A percentile compares a stretch with the other conserved stretches of the same genome.
Conservation (phyloP, 2,888 invertebrate species). For the Fragum sueziense region DNA sequence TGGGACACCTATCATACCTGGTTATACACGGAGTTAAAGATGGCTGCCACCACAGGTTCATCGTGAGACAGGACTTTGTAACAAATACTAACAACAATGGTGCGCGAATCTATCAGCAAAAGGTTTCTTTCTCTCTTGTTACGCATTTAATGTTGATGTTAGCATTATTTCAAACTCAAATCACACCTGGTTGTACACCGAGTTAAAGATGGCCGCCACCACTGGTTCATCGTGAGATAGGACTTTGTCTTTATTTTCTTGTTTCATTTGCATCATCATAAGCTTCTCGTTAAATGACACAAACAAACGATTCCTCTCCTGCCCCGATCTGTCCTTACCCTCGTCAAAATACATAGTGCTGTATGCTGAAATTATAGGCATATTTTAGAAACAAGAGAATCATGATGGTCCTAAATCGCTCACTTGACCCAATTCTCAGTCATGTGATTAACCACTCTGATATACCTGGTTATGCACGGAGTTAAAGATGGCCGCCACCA, state of each 20-base stretch:
- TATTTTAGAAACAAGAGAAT: too few species aligned
- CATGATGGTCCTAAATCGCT: too few species aligned
- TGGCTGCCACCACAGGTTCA: not conserved
- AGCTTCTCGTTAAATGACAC: constrained; percentile 81
- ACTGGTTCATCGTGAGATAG: constrained; percentile 8
- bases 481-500: not conserved
- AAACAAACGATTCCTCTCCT: constrained; percentile 77
- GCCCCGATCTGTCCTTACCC: constrained; percentile 68
- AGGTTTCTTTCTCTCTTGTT: too few species aligned
- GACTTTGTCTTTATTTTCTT: constrained; percentile 77
- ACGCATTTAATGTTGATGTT: too few species aligned
- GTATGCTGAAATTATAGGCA: constrained; percentile 65
- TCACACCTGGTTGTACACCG: constrained; percentile 11
- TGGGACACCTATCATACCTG: too few species aligned
- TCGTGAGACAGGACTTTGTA: constrained; percentile 61
- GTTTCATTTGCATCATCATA: constrained; percentile 81
- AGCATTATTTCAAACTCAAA: too few species aligned
- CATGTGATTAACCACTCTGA: too few species aligned
- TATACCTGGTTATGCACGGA: not conserved
- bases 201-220: constrained; percentile 11
- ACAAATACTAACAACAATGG: too few species aligned
- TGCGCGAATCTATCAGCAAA: too few species aligned
- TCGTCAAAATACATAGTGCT: constrained; percentile 80
- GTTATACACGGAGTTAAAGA: not conserved
- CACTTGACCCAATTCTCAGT: too few species aligned